phyloP scores from a whole-genome alignment of 2,888 invertebrate species.

The Sphaeridia pumilis region DNA sequence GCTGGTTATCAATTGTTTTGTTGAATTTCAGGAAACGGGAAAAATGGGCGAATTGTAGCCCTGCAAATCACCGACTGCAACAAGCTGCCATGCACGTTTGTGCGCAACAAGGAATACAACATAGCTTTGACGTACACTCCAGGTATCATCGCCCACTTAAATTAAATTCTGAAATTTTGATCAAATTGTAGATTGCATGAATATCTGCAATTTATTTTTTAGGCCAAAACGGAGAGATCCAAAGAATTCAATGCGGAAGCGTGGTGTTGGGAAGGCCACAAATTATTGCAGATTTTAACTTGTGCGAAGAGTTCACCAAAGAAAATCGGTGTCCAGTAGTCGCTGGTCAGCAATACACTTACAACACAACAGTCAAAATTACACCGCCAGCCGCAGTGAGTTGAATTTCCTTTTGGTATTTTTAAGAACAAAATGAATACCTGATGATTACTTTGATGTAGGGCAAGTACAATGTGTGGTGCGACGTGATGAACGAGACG shows the following conservation, averaged over 20 bases:
- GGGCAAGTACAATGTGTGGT: slow-evolving; percentile 1
- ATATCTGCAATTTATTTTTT: neutral
- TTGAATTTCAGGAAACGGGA: too few relatives aligned
- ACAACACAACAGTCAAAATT: neutral
- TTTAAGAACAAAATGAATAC: neutral
- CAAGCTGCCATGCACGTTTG: slow-evolving; percentile 1
- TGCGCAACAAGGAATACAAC: neutral
- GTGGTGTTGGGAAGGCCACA: neutral
- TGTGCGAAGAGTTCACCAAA: neutral
- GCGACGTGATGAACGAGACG: slow-evolving; percentile 5
- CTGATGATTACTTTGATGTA: neutral
- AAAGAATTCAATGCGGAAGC: slow-evolving; percentile 7
- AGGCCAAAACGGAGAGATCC: neutral
- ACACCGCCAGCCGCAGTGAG: neutral
- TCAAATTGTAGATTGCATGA: neutral
- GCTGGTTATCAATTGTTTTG: too few relatives aligned
- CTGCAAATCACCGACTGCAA: neutral
- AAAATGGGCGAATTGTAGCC: neutral
- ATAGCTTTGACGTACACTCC: neutral
- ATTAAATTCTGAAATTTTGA: neutral
- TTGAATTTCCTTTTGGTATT: neutral
- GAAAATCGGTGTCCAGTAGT: neutral
- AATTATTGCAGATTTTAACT: neutral
- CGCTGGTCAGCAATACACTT: slow-evolving; percentile 3
- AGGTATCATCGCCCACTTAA: neutral